Evolutionary conservation across 2,113 vertebrate species (phyloP).

Genomic region (Climacteris rufus): DNA sequence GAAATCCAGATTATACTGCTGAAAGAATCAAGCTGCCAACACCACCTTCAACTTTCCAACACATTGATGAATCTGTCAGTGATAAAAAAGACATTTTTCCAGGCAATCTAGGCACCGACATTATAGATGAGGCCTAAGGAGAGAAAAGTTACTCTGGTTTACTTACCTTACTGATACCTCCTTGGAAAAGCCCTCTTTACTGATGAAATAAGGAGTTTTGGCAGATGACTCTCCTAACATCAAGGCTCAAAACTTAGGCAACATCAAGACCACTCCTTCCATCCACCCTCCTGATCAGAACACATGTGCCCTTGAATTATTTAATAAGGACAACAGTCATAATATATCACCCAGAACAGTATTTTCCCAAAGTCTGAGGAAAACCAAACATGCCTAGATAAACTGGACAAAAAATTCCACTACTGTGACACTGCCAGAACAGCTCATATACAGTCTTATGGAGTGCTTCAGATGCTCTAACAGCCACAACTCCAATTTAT

Average conservation of each 20-base stretch:
- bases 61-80: not conserved
- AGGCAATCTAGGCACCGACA: not conserved
- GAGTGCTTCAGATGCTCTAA: not conserved
- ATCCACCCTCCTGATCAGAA: not conserved
- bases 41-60: not conserved
- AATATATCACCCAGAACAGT: not conserved
- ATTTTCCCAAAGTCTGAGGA: not conserved
- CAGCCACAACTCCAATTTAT: not conserved
- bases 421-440: not conserved
- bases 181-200: not conserved
- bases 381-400: not conserved
- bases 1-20: not conserved
- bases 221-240: not conserved
- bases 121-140: not conserved
- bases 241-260: not conserved
- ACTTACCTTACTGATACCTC: not conserved
- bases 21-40: not conserved
- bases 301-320: not conserved
- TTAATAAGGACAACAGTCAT: not conserved
- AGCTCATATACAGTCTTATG: not conserved
- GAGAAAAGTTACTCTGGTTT: not conserved
- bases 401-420: not conserved
- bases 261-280: not conserved
- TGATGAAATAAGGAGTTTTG: not conserved
- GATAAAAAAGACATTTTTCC: not conserved